phyloP scores from a whole-genome alignment of 1,140 invertebrate species.

The Drosophila pallidifrons region DNA sequence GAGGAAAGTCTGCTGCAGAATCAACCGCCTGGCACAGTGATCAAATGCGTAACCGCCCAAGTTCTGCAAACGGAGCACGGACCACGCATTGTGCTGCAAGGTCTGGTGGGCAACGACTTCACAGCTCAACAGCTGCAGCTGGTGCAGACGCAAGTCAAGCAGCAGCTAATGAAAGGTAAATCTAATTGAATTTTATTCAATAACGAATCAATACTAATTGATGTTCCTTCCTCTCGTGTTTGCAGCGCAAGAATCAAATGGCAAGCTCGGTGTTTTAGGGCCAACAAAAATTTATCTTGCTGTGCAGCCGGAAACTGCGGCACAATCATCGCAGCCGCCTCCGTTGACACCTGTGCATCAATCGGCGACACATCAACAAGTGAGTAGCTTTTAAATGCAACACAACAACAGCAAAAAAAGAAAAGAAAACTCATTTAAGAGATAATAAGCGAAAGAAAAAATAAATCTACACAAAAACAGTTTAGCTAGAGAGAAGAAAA shows the following conservation, averaged over 20 bases:
- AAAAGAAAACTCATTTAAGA: constrained; percentile 26
- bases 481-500: constrained; percentile 5
- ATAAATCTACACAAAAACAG: not conserved
- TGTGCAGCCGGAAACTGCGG: constrained; percentile 88
- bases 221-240: not conserved
- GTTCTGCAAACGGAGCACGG: constrained; percentile 93
- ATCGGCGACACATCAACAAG: constrained; percentile 81
- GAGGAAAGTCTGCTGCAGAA: constrained; percentile 90
- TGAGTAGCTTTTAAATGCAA: constrained; percentile 84
- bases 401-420: constrained; percentile 27
- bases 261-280: constrained; percentile 92
- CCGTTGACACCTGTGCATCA: constrained; percentile 86
- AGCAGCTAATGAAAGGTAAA: constrained; percentile 93
- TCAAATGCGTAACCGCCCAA: constrained; percentile 93
- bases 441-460: constrained; percentile 17
- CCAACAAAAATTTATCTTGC: constrained; percentile 94
- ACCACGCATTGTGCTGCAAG: constrained; percentile 93
- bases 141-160: constrained; percentile 95
- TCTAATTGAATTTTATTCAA: not conserved
- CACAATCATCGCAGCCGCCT: constrained; percentile 85
- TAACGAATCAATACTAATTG: not conserved
- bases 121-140: constrained; percentile 91
- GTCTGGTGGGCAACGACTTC: constrained; percentile 92
- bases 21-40: constrained; percentile 93
- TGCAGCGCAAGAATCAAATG: constrained; percentile 91